phyloP scores from a whole-genome alignment of 2,888 invertebrate genomes.

The Scrobipalpa costella region DNA sequence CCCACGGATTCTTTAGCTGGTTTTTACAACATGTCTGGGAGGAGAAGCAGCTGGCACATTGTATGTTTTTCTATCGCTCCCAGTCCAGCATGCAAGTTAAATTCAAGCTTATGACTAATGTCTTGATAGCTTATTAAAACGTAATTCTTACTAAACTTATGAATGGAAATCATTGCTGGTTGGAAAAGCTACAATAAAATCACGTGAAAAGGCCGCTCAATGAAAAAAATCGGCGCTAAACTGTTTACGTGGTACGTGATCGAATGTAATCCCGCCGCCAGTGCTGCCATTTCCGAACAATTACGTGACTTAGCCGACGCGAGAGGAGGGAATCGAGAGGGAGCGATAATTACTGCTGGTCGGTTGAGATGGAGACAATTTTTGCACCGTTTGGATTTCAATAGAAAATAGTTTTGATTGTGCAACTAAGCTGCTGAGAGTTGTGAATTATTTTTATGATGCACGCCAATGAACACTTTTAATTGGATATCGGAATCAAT shows the following conservation, averaged over 20 bases:
- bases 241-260: constrained; percentile 66
- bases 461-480: too few species aligned
- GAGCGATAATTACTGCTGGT: constrained; percentile 13
- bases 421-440: too few species aligned
- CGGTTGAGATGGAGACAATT: background rate
- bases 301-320: constrained; percentile 64
- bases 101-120: too few species aligned
- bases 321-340: constrained; percentile 28
- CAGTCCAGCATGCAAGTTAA: too few species aligned
- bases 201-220: constrained; percentile 45
- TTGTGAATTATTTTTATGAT: background rate
- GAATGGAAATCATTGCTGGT: too few species aligned
- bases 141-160: too few species aligned
- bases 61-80: too few species aligned
- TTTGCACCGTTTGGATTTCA: constrained; percentile 2
- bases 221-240: constrained; percentile 60
- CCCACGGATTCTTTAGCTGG: too few species aligned
- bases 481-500: too few species aligned
- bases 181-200: background rate
- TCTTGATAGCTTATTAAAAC: too few species aligned
- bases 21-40: too few species aligned
- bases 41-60: too few species aligned
- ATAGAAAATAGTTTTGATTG: background rate
- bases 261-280: constrained; percentile 62
- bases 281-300: constrained; percentile 66